phyloP scores from a whole-genome alignment of 2,888 invertebrate genomes.

The Monoplex corrugatus region DNA sequence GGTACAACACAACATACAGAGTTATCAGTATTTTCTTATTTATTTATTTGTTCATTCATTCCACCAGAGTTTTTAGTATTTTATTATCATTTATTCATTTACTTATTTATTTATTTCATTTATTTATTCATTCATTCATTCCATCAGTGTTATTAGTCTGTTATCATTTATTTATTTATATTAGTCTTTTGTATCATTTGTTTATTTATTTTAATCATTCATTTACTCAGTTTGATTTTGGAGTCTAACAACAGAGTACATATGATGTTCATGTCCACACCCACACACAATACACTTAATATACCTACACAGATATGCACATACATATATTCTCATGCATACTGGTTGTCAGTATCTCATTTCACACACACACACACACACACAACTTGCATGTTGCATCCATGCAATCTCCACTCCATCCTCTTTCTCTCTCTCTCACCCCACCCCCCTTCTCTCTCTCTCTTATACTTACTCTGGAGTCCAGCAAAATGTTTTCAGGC shows the following conservation, averaged over 20 bases:
- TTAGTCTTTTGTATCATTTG: no score
- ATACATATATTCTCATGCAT: not conserved
- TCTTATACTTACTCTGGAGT: slow-evolving; percentile 78
- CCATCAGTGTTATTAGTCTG: no score
- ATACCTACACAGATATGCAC: not conserved
- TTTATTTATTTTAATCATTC: no score
- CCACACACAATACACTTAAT: not conserved
- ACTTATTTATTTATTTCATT: not conserved
- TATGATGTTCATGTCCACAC: not conserved
- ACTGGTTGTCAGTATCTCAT: no score
- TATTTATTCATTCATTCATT: no score
- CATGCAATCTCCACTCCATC: not conserved
- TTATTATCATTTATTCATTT: no score
- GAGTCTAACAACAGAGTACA: no score
- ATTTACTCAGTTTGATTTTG: no score
- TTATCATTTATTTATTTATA: no score
- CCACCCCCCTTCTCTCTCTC: not conserved
- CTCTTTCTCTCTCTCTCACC: slow-evolving; percentile 16
- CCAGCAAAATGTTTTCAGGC: slow-evolving; percentile 85
- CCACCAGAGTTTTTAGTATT: no score
- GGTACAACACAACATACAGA: slow-evolving; percentile 35
- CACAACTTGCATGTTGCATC: not conserved
- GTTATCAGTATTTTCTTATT: not conserved
- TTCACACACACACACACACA: not conserved
- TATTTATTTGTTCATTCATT: not conserved